Percentiles rank a stretch among this genome's conserved stretches.
These are phyloP conservation scores for Bhutanitis thaidina DNA, from an alignment of 2,888 invertebrate species.

Conservation along the genomic window DNA sequence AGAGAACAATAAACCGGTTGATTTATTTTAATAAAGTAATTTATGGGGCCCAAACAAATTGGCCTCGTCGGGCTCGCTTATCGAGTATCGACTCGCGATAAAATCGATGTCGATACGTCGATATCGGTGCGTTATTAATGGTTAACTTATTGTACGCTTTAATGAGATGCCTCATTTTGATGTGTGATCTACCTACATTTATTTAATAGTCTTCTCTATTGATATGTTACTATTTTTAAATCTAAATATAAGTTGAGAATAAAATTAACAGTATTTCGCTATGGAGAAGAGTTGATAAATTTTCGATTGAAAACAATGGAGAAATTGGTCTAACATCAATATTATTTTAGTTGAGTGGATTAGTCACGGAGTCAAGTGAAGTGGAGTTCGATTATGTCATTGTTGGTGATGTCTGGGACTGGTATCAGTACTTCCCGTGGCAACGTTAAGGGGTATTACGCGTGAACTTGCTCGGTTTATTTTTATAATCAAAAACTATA, in stretches of 20 bases:
- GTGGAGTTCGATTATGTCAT: no score
- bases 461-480: no score
- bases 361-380: no score
- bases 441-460: no score
- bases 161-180: slow-evolving; percentile 44
- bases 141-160: slow-evolving; percentile 55
- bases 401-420: no score
- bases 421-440: no score
- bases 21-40: slow-evolving; percentile 78
- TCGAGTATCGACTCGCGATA: slow-evolving; percentile 64
- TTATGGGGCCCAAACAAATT: slow-evolving; percentile 73
- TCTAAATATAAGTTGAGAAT: background rate
- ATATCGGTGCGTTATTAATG: slow-evolving; percentile 61
- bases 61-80: slow-evolving; percentile 63
- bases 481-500: no score
- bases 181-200: slow-evolving; percentile 6
- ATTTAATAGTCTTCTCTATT: background rate
- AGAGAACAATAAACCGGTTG: slow-evolving; percentile 73
- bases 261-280: background rate
- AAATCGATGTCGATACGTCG: slow-evolving; percentile 61
- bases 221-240: slow-evolving; percentile 3
- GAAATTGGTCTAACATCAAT: no score
- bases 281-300: no score
- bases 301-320: no score
- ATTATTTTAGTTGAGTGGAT: no score